phyloP scores from a whole-genome alignment of 2,797 vertebrate genomes.

The Schizopygopsis pylzovi region DNA sequence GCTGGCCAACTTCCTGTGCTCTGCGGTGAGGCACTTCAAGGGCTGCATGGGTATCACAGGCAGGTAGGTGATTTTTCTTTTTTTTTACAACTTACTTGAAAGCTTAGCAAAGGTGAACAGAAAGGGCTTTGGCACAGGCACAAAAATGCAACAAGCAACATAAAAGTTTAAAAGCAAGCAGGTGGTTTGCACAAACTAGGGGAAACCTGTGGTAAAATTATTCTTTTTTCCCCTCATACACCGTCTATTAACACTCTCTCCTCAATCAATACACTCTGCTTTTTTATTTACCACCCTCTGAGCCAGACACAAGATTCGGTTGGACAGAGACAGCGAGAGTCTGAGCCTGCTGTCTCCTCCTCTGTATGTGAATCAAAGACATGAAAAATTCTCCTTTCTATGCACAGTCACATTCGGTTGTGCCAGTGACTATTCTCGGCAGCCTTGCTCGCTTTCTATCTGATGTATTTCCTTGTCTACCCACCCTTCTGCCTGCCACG shows the following conservation, averaged over 20 bases:
- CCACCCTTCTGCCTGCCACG: neutral
- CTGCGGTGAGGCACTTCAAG: constrained; percentile 41
- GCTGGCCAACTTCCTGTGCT: constrained; percentile 63
- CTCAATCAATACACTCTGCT: constrained; percentile 13
- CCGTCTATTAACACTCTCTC: neutral
- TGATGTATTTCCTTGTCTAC: constrained; percentile 16
- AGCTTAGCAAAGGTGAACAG: constrained; percentile 41
- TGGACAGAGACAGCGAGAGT: constrained; percentile 40
- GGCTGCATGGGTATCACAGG: constrained; percentile 27
- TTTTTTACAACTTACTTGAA: constrained; percentile 23
- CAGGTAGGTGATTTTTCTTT: constrained; percentile 29
- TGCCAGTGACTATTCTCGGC: constrained; percentile 33
- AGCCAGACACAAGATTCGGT: constrained; percentile 31
- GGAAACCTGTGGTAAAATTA: constrained; percentile 3
- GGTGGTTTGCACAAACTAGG: constrained; percentile 36
- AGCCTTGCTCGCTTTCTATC: constrained; percentile 4
- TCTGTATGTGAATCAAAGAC: constrained; percentile 50
- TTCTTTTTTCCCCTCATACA: neutral
- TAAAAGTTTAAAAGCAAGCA: constrained; percentile 6
- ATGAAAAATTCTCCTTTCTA: constrained; percentile 44
- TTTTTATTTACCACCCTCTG: constrained; percentile 42
- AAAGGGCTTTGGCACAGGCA: constrained; percentile 15
- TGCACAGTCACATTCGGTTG: constrained; percentile 44
- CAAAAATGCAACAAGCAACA: constrained; percentile 23
- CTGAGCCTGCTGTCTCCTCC: constrained; percentile 38